Evolutionary conservation across 2,888 invertebrate species (phyloP).

Genomic region (Lithodes maja): DNA sequence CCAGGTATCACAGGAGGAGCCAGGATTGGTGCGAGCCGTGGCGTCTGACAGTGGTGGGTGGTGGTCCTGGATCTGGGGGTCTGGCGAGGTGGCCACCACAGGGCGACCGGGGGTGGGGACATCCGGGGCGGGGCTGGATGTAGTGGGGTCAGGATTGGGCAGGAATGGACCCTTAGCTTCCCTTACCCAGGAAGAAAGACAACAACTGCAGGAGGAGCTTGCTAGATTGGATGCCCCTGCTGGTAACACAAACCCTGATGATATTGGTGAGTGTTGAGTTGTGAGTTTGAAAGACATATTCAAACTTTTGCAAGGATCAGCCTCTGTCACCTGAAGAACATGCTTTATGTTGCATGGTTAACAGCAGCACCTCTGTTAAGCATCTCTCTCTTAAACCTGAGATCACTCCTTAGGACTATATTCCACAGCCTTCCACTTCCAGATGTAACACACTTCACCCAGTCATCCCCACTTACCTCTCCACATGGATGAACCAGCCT

Average conservation of each 20-base stretch:
- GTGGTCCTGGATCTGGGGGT: conserved; percentile 64
- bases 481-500: no score
- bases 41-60: conserved; percentile 35
- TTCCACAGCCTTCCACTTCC: no score
- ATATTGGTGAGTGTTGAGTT: conserved; percentile 53
- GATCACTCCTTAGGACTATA: no score
- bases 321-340: no score
- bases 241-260: conserved; percentile 53
- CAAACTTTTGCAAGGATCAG: no score
- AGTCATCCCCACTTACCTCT: no score
- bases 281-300: background rate
- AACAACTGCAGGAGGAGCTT: conserved; percentile 53
- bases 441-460: no score
- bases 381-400: no score
- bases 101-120: background rate
- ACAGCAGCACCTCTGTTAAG: no score
- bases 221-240: conserved; percentile 31
- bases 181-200: conserved; percentile 60
- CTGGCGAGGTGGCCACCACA: background rate
- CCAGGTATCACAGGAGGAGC: conserved; percentile 61
- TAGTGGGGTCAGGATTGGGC: conserved; percentile 41
- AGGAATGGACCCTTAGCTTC: conserved; percentile 44
- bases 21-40: conserved; percentile 43
- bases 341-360: no score
- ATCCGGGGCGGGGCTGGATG: background rate